Conservation (phyloP, 2,797 vertebrate species). For the Sardinella longiceps region DNA sequence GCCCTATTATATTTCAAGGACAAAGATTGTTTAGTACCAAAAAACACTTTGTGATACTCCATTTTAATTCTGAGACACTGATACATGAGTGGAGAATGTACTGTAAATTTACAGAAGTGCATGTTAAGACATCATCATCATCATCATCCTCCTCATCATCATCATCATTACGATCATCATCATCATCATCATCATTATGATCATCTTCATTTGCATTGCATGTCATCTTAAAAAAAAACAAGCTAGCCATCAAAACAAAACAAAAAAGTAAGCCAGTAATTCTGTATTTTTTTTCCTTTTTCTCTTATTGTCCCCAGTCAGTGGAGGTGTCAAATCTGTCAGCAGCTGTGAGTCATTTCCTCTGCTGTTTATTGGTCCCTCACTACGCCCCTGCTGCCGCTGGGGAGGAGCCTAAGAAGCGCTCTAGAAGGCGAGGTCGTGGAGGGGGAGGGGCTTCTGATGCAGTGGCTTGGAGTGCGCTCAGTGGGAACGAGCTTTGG, state of each 20-base stretch:
- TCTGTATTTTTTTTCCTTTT: not conserved
- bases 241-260: too few species aligned
- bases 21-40: too few species aligned
- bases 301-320: conserved; percentile 60
- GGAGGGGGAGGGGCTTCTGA: conserved; percentile 62
- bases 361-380: conserved; percentile 78
- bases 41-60: not conserved
- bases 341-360: conserved; percentile 80
- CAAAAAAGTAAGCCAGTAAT: too few species aligned
- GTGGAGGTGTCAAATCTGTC: conserved; percentile 78
- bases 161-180: too few species aligned
- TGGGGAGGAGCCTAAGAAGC: conserved; percentile 72
- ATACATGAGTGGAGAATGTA: not conserved
- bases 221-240: too few species aligned
- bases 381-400: conserved; percentile 65
- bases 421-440: conserved; percentile 72
- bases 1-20: too few species aligned
- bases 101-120: not conserved
- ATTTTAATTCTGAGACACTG: not conserved
- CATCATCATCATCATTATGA: too few species aligned
- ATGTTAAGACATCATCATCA: too few species aligned
- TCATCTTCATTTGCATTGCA: too few species aligned
- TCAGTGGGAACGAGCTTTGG: conserved; percentile 77
- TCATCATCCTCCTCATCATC: too few species aligned
- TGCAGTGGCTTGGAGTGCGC: conserved; percentile 64